phyloP scores from a whole-genome alignment of 2,797 vertebrate species.

The Antennarius maculatus region DNA sequence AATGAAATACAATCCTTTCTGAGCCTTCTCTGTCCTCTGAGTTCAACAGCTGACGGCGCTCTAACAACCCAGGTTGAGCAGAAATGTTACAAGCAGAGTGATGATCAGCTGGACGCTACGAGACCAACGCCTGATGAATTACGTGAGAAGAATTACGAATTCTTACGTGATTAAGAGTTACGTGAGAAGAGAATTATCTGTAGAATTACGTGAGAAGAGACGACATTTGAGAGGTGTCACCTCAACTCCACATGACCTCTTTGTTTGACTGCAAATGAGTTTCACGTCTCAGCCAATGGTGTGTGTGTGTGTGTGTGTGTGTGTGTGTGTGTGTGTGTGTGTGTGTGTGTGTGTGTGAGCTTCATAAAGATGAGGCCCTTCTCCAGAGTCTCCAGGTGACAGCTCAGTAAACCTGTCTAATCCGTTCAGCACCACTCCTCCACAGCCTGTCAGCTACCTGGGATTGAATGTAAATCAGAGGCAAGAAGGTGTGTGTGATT shows the following conservation, averaged over 20 bases:
- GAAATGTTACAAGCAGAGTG: slow-evolving; percentile 34
- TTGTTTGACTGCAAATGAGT: slow-evolving; percentile 49
- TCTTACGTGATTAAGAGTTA: too few relatives aligned
- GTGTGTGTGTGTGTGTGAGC: slow-evolving; percentile 5
- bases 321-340: too few relatives aligned
- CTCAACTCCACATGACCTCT: slow-evolving; percentile 56
- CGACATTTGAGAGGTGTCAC: slow-evolving; percentile 57
- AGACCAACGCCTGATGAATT: slow-evolving; percentile 21
- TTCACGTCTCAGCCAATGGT: slow-evolving; percentile 18
- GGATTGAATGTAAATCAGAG: slow-evolving; percentile 46
- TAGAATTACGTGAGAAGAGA: slow-evolving; percentile 39
- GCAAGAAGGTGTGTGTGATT: slow-evolving; percentile 10
- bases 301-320: too few relatives aligned
- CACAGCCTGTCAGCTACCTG: slow-evolving; percentile 46
- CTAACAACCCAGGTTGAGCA: slow-evolving; percentile 30
- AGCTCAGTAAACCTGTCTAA: slow-evolving; percentile 57
- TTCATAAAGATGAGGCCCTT: slow-evolving; percentile 34
- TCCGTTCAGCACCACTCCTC: slow-evolving; percentile 42
- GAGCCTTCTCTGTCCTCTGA: slow-evolving; percentile 4
- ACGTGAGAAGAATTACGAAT: too few relatives aligned
- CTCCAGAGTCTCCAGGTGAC: slow-evolving; percentile 41
- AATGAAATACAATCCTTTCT: background rate
- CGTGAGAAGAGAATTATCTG: too few relatives aligned
- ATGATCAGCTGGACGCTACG: slow-evolving; percentile 26
- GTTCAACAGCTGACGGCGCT: slow-evolving; percentile 20